Base-by-base conservation (phyloP, 2,113 vertebrate genomes). In the Bufo gargarizans region DNA sequence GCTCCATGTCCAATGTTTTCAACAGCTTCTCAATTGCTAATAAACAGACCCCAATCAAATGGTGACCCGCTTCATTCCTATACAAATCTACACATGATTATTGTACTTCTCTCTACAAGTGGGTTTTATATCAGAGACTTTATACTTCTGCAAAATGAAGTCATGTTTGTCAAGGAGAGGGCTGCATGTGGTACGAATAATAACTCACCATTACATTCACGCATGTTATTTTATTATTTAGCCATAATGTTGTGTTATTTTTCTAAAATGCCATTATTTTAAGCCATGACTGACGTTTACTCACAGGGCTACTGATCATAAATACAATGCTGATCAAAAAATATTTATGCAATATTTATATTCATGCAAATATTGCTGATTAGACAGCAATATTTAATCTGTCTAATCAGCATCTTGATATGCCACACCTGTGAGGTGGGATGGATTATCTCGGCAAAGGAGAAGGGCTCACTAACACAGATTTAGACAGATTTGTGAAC, bases 1-100 rank as follows among this genome's bases (percentile, higher is more conserved):
- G 45, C 61, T 82, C 59, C 10, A 9, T 63, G 80, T 82, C 45
- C 59, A 67, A 82, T 63, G 61, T 47, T 65, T 82, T 82, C 59
- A 82, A 82, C 19, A 82, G 59, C 20, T 50, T 82, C 59, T 82
- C 80, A 65, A 82, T 45, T 65, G 80, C 80, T 22, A 13, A 47
- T 49, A 47, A 20, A 47, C 19, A 81, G 79, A 19, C 79, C 10
- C 14, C 49, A 82, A 65, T 82, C 59, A 82, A 59, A 82, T n/a
- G 56, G 58, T 82, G 58, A 6, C 79, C 58, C 0, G 79, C 80
- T 65, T 20, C 59, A 50, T 61, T 45, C 80, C 56, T 61, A 45
- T 63, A 59, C 4, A 65, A 61, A 82, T 49, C 80, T 49, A 50
- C 45, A 45, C 58, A 49, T 50, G 49, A 76, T 50, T 81, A n/a